Conservation (phyloP, 2,888 invertebrate species). For the Tetrapedia diversipes region DNA sequence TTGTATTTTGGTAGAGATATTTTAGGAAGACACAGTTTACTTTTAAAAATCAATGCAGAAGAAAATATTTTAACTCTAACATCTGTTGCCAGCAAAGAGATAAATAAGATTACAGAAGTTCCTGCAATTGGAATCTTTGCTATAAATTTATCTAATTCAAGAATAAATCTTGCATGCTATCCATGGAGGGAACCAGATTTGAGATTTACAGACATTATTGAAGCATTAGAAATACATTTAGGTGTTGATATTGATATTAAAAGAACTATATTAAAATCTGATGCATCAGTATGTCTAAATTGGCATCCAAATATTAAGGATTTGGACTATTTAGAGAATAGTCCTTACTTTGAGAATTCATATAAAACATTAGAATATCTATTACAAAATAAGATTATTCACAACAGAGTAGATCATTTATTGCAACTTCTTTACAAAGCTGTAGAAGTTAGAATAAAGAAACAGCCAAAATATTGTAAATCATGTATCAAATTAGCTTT, state of each 20-base stretch:
- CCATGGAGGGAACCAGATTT: slow-evolving; percentile 81
- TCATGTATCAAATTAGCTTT: slow-evolving; percentile 83
- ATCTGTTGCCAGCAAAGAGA: slow-evolving; percentile 81
- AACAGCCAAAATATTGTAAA: slow-evolving; percentile 87
- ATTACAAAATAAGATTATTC: slow-evolving; percentile 80
- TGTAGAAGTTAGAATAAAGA: slow-evolving; percentile 85
- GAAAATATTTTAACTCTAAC: slow-evolving; percentile 67
- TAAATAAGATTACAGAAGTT: slow-evolving; percentile 85
- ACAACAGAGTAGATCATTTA: slow-evolving; percentile 83
- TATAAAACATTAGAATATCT: slow-evolving; percentile 82
- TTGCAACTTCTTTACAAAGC: slow-evolving; percentile 85
- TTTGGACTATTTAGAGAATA: slow-evolving; percentile 69
- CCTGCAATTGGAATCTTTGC: slow-evolving; percentile 87
- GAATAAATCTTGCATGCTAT: slow-evolving; percentile 81
- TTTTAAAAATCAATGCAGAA: slow-evolving; percentile 85
- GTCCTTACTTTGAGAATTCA: slow-evolving; percentile 75
- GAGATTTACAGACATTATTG: slow-evolving; percentile 78
- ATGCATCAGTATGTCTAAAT: slow-evolving; percentile 67
- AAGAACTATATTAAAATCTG: slow-evolving; percentile 63
- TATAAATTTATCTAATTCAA: slow-evolving; percentile 81
- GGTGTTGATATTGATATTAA: slow-evolving; percentile 76
- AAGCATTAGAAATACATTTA: slow-evolving; percentile 78
- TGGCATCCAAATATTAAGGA: slow-evolving; percentile 74
- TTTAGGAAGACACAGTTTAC: slow-evolving; percentile 93
- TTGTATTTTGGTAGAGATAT: slow-evolving; percentile 94